These are phyloP conservation scores for Danionella dracula DNA, from an alignment of 2,797 vertebrate species.

Conservation along the genomic window DNA sequence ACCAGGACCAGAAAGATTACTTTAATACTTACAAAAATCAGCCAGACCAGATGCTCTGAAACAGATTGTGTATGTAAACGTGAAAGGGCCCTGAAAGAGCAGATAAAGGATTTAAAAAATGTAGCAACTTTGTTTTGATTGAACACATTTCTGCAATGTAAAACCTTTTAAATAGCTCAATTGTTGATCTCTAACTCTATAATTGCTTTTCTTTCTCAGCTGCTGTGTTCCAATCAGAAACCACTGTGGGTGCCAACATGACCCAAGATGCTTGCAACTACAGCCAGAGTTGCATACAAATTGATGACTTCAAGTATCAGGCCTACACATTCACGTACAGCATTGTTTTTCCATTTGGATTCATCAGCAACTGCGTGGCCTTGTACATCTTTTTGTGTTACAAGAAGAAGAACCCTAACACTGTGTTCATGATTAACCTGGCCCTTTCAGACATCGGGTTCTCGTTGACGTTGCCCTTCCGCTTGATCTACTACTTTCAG, in stretches of 20 bases:
- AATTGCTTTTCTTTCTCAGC: slow-evolving; percentile 11
- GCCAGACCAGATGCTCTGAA: too few species aligned
- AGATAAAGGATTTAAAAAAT: too few species aligned
- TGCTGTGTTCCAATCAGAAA: background rate
- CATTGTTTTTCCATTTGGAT: slow-evolving; percentile 55
- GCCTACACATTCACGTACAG: slow-evolving; percentile 59
- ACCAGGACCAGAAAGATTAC: too few species aligned
- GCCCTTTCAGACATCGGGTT: slow-evolving; percentile 64
- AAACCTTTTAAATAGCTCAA: too few species aligned
- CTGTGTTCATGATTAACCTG: slow-evolving; percentile 65
- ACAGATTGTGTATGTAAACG: too few species aligned
- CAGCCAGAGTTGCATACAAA: slow-evolving; percentile 16
- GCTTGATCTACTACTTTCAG: slow-evolving; percentile 60
- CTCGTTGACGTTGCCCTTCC: slow-evolving; percentile 64
- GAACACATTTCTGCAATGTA: too few species aligned
- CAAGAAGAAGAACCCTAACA: slow-evolving; percentile 45
- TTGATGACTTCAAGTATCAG: slow-evolving; percentile 51
- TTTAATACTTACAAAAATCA: too few species aligned
- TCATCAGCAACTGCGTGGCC: slow-evolving; percentile 55
- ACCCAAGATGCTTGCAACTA: background rate
- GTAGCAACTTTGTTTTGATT: too few species aligned
- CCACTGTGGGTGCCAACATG: background rate
- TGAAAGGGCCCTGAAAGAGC: too few species aligned
- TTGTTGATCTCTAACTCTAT: background rate
- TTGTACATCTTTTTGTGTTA: slow-evolving; percentile 52